Base-by-base conservation (phyloP, 2,797 vertebrate species). In the Rhynchotus rufescens region DNA sequence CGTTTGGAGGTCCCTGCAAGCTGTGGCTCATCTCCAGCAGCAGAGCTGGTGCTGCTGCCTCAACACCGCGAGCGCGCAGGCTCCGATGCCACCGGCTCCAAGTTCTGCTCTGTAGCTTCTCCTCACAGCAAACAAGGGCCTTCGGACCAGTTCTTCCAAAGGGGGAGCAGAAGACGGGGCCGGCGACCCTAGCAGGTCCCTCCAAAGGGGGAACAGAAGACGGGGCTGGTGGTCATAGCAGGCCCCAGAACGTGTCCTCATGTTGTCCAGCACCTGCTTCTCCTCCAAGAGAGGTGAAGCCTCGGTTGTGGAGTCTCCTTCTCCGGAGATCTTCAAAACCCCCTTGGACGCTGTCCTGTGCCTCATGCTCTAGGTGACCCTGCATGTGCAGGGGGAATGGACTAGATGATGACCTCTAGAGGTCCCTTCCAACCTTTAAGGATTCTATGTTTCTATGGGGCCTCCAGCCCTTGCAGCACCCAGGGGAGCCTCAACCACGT, bases 1-100 rank as follows among this genome's bases (percentile, higher is more conserved):
- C 36, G 5, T 21, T 28, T 30, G 2, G 44, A 52, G 68, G 4
- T 3, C 7, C 44, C 26, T 28, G 52, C 0, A 2, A 2, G 68
- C 10, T 19, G 52, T 2, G 45, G 51, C 4, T 17, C 67, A 59
- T 4, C 47, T 25, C 80, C 16, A 6, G 71, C 22, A 85, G 88
- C 62, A 5, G 28, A 69, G 49, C 8, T 7, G 73, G 56, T 26
- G 54, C 49, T 30, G 56, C 42, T 45, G 40, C 40, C 15, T 8
- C 44, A 38, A 32, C 51, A 20, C 26, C 14, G 28, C 10, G 45
- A 40, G 14, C 15, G 11, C 19, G 15, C 17, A 19, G 36, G n/a
- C n/a, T n/a, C n/a, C n/a, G n/a, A 56, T 23, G 56, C 36, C 7
- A 9, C 34, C 12, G 14, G 38, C 49, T 36, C 34, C 49, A 22